Conservation (phyloP, 2,797 vertebrate species). For the Lacerta viridis region DNA sequence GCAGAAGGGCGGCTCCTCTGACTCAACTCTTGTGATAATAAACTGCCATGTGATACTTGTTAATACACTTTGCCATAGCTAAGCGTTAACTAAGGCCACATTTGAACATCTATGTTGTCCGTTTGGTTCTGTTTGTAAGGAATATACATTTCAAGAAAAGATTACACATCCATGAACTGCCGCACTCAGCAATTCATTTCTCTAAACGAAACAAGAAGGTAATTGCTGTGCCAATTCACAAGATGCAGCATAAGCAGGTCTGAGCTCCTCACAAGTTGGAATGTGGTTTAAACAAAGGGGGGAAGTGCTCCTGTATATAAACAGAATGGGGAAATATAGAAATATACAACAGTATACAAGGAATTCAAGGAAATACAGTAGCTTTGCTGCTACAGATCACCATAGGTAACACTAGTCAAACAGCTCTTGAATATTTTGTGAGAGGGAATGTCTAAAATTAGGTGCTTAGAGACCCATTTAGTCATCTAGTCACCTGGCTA, state of each 20-base stretch:
- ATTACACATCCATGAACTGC: not conserved
- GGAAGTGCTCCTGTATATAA: not conserved
- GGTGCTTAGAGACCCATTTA: slow-evolving; percentile 1
- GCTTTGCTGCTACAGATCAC: not conserved
- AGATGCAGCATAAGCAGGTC: not conserved
- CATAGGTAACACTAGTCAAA: not conserved
- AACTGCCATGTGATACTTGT: not conserved
- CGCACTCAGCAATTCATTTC: not conserved
- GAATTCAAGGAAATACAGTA: too few species aligned
- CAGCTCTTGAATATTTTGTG: not conserved
- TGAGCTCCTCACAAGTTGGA: not conserved
- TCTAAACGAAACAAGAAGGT: not conserved
- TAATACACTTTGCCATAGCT: not conserved
- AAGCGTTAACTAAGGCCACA: not conserved
- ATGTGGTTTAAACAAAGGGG: not conserved
- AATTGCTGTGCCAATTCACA: not conserved
- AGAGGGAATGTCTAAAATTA: not conserved
- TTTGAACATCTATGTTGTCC: not conserved
- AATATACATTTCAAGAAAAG: not conserved
- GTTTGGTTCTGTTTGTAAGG: not conserved
- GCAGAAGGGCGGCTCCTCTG: not conserved
- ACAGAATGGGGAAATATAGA: too few species aligned
- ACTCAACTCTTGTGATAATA: not conserved
- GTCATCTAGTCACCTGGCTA: not conserved
- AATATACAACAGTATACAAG: too few species aligned